Conservation (phyloP, 2,888 invertebrate genomes). For the Barypeithes pellucidus region DNA sequence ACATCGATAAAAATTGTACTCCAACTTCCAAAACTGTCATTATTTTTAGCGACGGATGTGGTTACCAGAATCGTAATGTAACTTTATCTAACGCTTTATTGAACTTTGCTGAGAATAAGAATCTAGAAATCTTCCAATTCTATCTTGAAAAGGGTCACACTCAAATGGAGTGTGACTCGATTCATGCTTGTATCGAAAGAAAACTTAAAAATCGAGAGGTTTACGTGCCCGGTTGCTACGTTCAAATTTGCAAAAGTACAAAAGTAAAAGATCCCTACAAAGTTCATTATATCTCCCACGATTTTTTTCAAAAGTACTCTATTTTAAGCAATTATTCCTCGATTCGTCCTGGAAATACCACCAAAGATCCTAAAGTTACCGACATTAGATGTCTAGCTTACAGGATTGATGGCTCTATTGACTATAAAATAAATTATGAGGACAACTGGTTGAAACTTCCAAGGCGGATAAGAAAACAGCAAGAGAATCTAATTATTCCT, state of each 20-base stretch:
- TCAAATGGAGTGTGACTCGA: conserved; percentile 24
- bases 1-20: conserved; percentile 14
- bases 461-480: conserved; percentile 6
- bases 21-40: conserved; percentile 8
- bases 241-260: conserved; percentile 7
- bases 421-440: conserved; percentile 23
- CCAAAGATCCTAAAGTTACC: conserved; percentile 28
- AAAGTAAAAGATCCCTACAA: conserved; percentile 22
- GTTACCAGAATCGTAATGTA: conserved; percentile 20
- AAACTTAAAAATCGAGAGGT: conserved; percentile 9
- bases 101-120: conserved; percentile 10
- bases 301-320: conserved; percentile 21
- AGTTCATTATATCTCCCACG: conserved; percentile 29
- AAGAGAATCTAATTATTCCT: neutral
- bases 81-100: conserved; percentile 33
- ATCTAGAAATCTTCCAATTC: conserved; percentile 14
- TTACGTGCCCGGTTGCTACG: conserved; percentile 21
- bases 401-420: conserved; percentile 3
- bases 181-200: too few relatives aligned
- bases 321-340: conserved; percentile 25
- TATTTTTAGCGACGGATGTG: conserved; percentile 18
- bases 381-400: conserved; percentile 31
- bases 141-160: conserved; percentile 22
- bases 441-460: conserved; percentile 4
- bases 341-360: conserved; percentile 35